A percentile compares a stretch with the other conserved stretches of the same genome.
phyloP scores from a whole-genome alignment of 2,797 vertebrate genomes.

The Poeciliopsis infans region DNA sequence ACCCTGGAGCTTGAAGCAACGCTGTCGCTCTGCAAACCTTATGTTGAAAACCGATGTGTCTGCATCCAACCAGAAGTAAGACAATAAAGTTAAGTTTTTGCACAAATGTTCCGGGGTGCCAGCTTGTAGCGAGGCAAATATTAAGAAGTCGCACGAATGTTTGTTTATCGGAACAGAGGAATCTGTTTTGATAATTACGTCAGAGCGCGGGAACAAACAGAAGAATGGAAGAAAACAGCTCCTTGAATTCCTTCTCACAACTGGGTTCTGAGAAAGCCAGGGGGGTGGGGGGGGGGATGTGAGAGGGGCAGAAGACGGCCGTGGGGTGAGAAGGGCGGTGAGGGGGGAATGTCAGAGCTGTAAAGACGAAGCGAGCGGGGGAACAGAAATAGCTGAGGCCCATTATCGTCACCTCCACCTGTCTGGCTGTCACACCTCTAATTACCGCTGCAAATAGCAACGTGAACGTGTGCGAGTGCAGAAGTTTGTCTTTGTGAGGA shows the following conservation, averaged over 20 bases:
- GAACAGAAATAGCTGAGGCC: constrained; percentile 70
- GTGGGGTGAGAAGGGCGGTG: too few relatives aligned
- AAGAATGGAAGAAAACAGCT: neutral
- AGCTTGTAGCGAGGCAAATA: neutral
- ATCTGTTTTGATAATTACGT: constrained; percentile 12
- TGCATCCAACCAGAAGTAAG: neutral
- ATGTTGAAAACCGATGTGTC: neutral
- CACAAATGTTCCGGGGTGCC: too few relatives aligned
- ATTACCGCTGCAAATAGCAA: constrained; percentile 70
- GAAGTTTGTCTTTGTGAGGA: constrained; percentile 12
- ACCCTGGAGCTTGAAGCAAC: neutral
- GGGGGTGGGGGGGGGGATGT: constrained; percentile 20
- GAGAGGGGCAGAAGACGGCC: constrained; percentile 7
- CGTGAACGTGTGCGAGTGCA: constrained; percentile 25
- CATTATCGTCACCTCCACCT: constrained; percentile 73
- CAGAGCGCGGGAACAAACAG: constrained; percentile 7
- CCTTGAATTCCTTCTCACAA: neutral
- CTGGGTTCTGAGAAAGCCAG: constrained; percentile 19
- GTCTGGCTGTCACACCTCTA: constrained; percentile 73
- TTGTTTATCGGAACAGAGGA: constrained; percentile 7
- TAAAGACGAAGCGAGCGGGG: constrained; percentile 31
- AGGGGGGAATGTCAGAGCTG: constrained; percentile 1
- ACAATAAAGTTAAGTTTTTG: neutral
- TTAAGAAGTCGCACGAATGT: neutral
- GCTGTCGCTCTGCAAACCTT: neutral